phyloP scores from a whole-genome alignment of 2,888 invertebrate genomes.

The Chymomyza procnemis region DNA sequence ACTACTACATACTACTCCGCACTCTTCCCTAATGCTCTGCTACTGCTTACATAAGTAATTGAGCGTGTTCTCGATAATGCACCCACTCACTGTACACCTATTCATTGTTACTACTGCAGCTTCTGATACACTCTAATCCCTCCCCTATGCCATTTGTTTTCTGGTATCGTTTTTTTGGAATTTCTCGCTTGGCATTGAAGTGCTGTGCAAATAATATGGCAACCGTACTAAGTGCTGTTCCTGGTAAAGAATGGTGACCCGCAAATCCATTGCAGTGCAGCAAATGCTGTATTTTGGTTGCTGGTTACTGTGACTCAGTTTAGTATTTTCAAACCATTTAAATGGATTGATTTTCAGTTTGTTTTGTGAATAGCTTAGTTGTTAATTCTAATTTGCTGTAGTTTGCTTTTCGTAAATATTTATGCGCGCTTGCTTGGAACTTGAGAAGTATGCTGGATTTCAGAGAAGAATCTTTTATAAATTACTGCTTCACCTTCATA shows the following conservation, averaged over 20 bases:
- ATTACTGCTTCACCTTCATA: too few relatives aligned
- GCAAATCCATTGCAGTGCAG: constrained; percentile 17
- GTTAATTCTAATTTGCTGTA: neutral
- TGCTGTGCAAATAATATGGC: constrained; percentile 50
- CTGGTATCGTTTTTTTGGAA: constrained; percentile 28
- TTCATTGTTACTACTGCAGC: neutral
- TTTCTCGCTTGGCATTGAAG: constrained; percentile 44
- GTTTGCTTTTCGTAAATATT: neutral
- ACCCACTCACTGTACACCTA: constrained; percentile 39
- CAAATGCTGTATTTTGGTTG: constrained; percentile 17
- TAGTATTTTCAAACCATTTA: neutral
- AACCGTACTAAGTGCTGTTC: constrained; percentile 18
- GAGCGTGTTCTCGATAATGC: constrained; percentile 70
- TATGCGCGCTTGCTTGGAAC: neutral
- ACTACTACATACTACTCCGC: too few relatives aligned
- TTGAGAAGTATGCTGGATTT: neutral
- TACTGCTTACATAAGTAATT: constrained; percentile 67
- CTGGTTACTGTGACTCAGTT: neutral
- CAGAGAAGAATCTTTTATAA: constrained; percentile 25
- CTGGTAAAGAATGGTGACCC: constrained; percentile 21
- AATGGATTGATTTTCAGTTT: neutral
- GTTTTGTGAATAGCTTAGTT: neutral
- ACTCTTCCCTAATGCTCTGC: too few relatives aligned
- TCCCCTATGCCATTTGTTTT: constrained; percentile 26
- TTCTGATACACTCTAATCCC: neutral